phyloP scores from a whole-genome alignment of 2,797 vertebrate species.

The Meriones psammophilus region DNA sequence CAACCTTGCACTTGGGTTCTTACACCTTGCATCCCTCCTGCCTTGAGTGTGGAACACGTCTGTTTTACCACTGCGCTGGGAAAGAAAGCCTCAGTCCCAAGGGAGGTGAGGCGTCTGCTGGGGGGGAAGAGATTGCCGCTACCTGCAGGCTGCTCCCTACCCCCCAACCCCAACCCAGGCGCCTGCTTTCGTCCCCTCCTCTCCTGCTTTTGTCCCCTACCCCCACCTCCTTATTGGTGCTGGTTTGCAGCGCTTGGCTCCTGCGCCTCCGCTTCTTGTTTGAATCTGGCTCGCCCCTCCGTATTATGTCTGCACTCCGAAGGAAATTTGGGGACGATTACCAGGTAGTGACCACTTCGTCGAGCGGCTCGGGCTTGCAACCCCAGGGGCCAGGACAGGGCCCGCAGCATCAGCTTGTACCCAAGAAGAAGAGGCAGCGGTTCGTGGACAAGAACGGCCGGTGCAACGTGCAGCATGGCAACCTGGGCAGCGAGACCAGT shows the following conservation, averaged over 20 bases:
- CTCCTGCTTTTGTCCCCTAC: constrained; percentile 63
- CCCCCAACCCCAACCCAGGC: background rate
- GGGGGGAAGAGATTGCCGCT: constrained; percentile 32
- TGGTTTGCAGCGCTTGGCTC: constrained; percentile 79
- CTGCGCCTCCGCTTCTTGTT: constrained; percentile 77
- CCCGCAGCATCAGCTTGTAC: constrained; percentile 93
- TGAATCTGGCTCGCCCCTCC: constrained; percentile 85
- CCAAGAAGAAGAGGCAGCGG: constrained; percentile 84
- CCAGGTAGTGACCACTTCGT: constrained; percentile 99
- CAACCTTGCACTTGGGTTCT: constrained; percentile 35
- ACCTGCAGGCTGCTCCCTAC: constrained; percentile 50
- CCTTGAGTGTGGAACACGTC: constrained; percentile 62
- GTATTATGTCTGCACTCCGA: constrained; percentile 99
- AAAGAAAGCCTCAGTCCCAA: constrained; percentile 50
- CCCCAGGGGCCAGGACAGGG: constrained; percentile 93
- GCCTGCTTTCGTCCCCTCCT: constrained; percentile 49
- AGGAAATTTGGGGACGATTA: constrained; percentile 99
- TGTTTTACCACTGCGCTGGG: constrained; percentile 32
- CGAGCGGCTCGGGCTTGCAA: constrained; percentile 95
- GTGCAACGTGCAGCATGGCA: constrained; percentile 99
- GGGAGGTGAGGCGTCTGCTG: constrained; percentile 29
- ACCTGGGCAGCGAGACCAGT: constrained; percentile 97
- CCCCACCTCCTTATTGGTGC: constrained; percentile 76
- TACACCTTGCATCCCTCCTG: constrained; percentile 33
- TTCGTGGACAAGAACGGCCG: constrained; percentile 99